Evolutionary conservation across 2,888 invertebrate genomes (phyloP), one percentile per base, ranked within the genome.

Genomic region (Cheilosia pagana): DNA sequence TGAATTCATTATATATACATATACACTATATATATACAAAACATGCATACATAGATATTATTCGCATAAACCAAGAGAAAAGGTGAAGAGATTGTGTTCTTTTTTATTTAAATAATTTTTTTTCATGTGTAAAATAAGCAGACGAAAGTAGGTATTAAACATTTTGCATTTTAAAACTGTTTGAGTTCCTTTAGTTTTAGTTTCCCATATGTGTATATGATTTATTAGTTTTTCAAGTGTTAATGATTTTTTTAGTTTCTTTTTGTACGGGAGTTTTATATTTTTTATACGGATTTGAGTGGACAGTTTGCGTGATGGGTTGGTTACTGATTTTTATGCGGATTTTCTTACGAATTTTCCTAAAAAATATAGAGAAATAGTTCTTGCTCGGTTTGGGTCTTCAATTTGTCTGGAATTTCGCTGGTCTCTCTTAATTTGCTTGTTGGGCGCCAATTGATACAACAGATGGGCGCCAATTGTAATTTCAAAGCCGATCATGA

Each of bases 141-240:
- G 57, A 67, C 53, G 67, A n/a, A n/a, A 70, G 48, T 50, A 77
- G 53, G 45, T 70, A 79, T 79, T 45, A 16, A 53, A 65, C 48
- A 77, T 72, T 82, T 76, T 65, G 12, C 14, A 28, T 21, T 19
- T 19, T 14, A 50, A 45, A 63, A 67, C 53, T 57, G 35, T 71
- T 85, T 85, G 68, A 79, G 85, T 85, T 85, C 85, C 85, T 85
- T 85, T 85, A 81, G 85, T 76, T 75, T 45, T 71, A 75, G 79
- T n/a, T 68, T 67, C n/a, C n/a, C n/a, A 12, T 12, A 35, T 12
- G 12, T 35, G 35, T 35, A 12, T 35, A 35, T n/a, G 35, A 35
- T 12, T 35, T 35, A 35, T 31, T 53, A 16, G 28, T 53, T 10
- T 14, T 50, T 50, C 16, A 50, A 21, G 14, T 50, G 23, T 21